These are phyloP conservation scores for Pristionchus maxplancki DNA, from an alignment of 2,888 invertebrate species.

Conservation along the genomic window DNA sequence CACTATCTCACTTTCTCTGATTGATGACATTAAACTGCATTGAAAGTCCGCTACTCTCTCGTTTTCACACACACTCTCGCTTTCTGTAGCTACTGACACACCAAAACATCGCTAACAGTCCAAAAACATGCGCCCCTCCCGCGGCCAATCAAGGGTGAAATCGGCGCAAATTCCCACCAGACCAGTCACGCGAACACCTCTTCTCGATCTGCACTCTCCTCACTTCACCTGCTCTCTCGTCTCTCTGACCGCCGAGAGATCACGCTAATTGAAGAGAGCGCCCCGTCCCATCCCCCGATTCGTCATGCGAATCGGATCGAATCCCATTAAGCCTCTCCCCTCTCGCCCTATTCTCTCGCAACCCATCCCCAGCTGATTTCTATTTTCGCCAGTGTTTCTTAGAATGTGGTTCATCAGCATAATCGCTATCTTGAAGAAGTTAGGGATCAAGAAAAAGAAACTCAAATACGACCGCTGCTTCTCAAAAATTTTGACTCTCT, in stretches of 20 bases:
- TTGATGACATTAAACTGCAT: background rate
- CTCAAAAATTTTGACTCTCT: too few relatives aligned
- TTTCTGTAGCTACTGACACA: background rate
- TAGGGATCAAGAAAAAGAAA: too few relatives aligned
- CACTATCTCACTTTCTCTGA: background rate
- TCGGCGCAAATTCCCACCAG: background rate
- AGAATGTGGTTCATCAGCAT: background rate
- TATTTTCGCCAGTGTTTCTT: background rate
- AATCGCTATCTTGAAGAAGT: too few relatives aligned
- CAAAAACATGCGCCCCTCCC: background rate
- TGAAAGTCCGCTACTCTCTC: background rate
- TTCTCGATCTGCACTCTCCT: background rate
- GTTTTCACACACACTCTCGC: background rate
- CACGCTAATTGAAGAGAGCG: too few relatives aligned
- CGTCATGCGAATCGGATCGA: background rate
- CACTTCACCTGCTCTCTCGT: too few relatives aligned
- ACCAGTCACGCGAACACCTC: background rate
- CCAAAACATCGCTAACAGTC: background rate
- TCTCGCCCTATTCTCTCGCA: background rate
- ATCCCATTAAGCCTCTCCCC: background rate
- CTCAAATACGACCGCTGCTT: too few relatives aligned
- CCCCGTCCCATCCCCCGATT: background rate
- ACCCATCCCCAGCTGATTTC: constrained; percentile 13
- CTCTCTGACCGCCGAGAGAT: too few relatives aligned
- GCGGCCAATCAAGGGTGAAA: background rate